Conservation (phyloP, 1,140 invertebrate genomes). For the Danaus plexippus region DNA sequence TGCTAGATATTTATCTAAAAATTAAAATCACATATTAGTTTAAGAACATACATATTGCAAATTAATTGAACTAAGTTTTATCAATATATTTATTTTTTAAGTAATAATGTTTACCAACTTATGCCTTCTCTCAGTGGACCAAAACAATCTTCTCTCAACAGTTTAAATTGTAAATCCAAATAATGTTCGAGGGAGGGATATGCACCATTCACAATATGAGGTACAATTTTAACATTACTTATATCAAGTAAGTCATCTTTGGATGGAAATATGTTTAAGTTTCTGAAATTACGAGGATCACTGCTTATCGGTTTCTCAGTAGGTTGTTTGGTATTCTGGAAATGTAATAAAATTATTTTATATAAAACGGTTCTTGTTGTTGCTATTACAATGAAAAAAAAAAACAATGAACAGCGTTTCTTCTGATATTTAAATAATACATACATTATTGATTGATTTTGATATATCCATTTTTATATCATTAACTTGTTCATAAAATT, state of each 20-base stretch:
- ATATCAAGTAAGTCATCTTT: constrained; percentile 41
- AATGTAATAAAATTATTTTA: not conserved
- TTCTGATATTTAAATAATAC: constrained; percentile 1
- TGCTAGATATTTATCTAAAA: constrained; percentile 49
- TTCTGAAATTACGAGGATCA: constrained; percentile 36
- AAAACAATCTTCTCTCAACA: constrained; percentile 58
- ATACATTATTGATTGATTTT: constrained; percentile 25
- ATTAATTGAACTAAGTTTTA: too few relatives aligned
- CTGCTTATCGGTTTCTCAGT: constrained; percentile 9
- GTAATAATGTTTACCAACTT: constrained; percentile 42
- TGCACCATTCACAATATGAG: constrained; percentile 54
- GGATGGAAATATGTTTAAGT: constrained; percentile 48
- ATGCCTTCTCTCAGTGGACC: constrained; percentile 58
- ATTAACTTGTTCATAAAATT: constrained; percentile 35
- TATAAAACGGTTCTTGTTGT: too few relatives aligned
- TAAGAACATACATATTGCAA: too few relatives aligned
- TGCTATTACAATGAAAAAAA: too few relatives aligned
- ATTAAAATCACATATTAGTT: not conserved
- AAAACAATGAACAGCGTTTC: too few relatives aligned
- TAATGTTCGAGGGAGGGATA: constrained; percentile 53
- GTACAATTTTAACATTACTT: constrained; percentile 33
- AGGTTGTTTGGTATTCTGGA: constrained; percentile 20
- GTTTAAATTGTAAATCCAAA: constrained; percentile 54
- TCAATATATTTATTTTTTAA: too few relatives aligned
- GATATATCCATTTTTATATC: constrained; percentile 29